These are phyloP conservation scores for Anodontia alba DNA, from an alignment of 2,888 invertebrate genomes.

Conservation along the genomic window DNA sequence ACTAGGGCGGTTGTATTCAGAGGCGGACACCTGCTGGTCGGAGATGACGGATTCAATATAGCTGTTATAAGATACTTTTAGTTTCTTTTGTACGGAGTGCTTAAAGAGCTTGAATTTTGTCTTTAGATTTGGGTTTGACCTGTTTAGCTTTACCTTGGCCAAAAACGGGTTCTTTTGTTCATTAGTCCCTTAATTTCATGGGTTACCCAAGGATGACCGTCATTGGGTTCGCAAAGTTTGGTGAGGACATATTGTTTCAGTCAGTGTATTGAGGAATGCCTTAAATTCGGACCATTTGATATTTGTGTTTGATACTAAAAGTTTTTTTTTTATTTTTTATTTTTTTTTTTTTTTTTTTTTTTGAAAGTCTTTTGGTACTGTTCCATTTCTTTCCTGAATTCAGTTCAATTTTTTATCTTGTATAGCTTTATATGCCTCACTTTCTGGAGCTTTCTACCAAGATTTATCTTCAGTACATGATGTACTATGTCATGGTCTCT, in stretches of 20 bases:
- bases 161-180: not conserved
- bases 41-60: too few species aligned
- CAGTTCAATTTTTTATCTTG: not conserved
- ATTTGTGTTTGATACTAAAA: not conserved
- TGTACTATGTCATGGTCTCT: not conserved
- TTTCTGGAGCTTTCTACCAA: not conserved
- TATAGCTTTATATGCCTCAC: not conserved
- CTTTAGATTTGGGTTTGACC: not conserved
- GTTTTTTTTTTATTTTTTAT: too few species aligned
- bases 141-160: not conserved
- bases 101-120: not conserved
- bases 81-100: not conserved
- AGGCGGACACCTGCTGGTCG: not conserved
- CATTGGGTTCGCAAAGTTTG: not conserved
- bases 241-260: not conserved
- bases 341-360: not conserved
- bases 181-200: not conserved
- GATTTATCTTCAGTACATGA: not conserved
- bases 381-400: not conserved
- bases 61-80: not conserved
- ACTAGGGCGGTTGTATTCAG: not conserved
- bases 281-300: not conserved
- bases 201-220: not conserved
- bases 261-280: not conserved
- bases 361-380: not conserved